Base-by-base conservation (phyloP, 2,888 invertebrate species). In the Melieria crassipennis region DNA sequence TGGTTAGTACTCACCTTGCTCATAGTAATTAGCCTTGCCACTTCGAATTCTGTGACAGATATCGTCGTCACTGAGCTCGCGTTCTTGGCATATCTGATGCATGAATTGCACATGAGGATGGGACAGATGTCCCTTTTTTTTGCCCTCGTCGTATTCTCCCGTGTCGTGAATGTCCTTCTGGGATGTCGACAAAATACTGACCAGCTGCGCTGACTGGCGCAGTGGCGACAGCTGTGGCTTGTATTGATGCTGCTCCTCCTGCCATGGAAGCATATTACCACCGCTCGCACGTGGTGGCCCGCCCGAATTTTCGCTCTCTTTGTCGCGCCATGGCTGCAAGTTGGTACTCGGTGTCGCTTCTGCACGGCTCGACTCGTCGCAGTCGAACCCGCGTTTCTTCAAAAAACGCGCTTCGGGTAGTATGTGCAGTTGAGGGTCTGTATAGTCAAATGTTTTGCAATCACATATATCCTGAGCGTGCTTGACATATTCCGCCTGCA, bases 21-120 rank as follows among this genome's bases (percentile, higher is more conserved):
- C 30, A 30, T 30, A 30, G 30, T 30, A 30, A 30, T 30, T 30
- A 1, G 30, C 30, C 30, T 30, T 30, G 30, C 30, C 30, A 30
- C 30, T 30, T 30, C 30, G 30, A 30, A 30, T 30, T 30, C 30
- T 30, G 30, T 30, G 30, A 30, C 30, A 3, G 30, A 30, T 3
- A 30, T 30, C 30, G 30, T 30, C 30, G 2, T 30, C 30, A 30
- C 30, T 30, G 30, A 30, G 30, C 30, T 30, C 30, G 1, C 30
- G 30, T 30, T 30, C 30, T 30, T 30, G 30, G 30, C 30, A 30
- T 30, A 30, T 45, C 13, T 65, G 46, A 11, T 67, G 60, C 52
- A 67, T 52, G 43, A 67, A 67, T 52, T 61, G 7, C 5, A 45
- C 67, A 61, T 30, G 67, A 5, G 67, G n/a, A 50, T 67, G 67